phyloP scores from a whole-genome alignment of 2,797 vertebrate species.

The Phalloptychus januarius region DNA sequence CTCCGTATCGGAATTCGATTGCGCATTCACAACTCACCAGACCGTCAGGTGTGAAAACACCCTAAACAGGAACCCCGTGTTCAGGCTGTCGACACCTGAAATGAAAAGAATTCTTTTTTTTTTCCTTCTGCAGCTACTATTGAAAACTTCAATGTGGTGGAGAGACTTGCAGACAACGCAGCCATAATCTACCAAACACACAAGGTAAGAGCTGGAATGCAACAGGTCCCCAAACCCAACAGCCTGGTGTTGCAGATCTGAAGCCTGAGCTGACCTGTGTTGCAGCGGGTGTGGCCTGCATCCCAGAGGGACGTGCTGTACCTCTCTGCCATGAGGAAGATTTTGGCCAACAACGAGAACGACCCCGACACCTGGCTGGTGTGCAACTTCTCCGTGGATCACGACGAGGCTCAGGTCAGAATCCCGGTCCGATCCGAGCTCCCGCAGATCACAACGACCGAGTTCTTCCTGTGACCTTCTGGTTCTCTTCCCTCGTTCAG shows the following conservation, averaged over 20 bases:
- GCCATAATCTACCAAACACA: slow-evolving; percentile 93
- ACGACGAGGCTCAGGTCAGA: slow-evolving; percentile 90
- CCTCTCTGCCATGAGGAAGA: slow-evolving; percentile 93
- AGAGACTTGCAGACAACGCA: slow-evolving; percentile 91
- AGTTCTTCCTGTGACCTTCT: neutral
- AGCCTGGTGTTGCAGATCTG: neutral
- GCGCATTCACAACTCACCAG: too few species aligned
- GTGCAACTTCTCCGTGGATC: slow-evolving; percentile 98
- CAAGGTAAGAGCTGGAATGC: slow-evolving; percentile 84
- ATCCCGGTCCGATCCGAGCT: rapidly evolving
- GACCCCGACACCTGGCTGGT: slow-evolving; percentile 98
- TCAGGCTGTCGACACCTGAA: too few species aligned
- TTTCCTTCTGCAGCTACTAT: slow-evolving; percentile 86
- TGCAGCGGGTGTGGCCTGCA: slow-evolving; percentile 96
- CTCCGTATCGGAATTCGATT: too few species aligned
- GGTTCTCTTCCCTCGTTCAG: slow-evolving; percentile 63
- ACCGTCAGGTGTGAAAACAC: too few species aligned
- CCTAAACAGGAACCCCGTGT: neutral
- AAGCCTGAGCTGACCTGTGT: slow-evolving; percentile 3
- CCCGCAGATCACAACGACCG: neutral
- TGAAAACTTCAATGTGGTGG: slow-evolving; percentile 95
- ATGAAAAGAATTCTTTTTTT: neutral
- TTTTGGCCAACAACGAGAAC: slow-evolving; percentile 90
- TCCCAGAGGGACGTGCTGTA: slow-evolving; percentile 96
- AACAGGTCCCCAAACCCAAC: neutral